Percentiles rank a stretch among this genome's conserved stretches.
These are phyloP conservation scores for Siderastrea radians DNA, from an alignment of 92 coral and sea anemone species.

Conservation along the genomic window DNA sequence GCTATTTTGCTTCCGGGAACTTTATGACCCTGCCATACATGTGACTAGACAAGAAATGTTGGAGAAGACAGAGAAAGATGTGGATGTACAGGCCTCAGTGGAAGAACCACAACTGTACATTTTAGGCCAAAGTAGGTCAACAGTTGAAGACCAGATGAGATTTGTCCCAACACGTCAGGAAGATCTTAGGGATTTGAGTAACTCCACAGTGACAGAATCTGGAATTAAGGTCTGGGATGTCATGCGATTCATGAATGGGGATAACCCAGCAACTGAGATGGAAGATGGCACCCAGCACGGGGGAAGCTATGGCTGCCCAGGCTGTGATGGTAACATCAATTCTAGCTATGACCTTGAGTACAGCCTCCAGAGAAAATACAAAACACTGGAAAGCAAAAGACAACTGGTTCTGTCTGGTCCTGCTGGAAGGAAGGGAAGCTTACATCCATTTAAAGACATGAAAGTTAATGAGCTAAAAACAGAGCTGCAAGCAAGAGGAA, in stretches of 20 bases:
- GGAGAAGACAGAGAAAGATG: slow-evolving; percentile 20
- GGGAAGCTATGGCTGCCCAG: slow-evolving; percentile 64
- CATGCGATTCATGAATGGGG: slow-evolving; percentile 67
- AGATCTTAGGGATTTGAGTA: slow-evolving; percentile 46
- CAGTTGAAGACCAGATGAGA: slow-evolving; percentile 57
- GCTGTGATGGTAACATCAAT: slow-evolving; percentile 44
- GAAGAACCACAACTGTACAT: slow-evolving; percentile 74
- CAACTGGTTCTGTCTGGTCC: slow-evolving; percentile 34
- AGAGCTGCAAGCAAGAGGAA: slow-evolving; percentile 40
- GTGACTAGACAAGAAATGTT: slow-evolving; percentile 33
- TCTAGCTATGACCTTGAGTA: slow-evolving; percentile 42
- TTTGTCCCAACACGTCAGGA: slow-evolving; percentile 59
- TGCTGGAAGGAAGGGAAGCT: slow-evolving; percentile 41
- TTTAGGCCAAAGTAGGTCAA: slow-evolving; percentile 53
- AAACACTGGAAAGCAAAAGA: slow-evolving; percentile 28
- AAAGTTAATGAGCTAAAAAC: slow-evolving; percentile 47
- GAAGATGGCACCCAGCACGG: slow-evolving; percentile 70
- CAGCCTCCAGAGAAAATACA: slow-evolving; percentile 32
- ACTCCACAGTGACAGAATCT: too few relatives aligned
- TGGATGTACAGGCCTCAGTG: slow-evolving; percentile 62
- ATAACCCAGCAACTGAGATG: slow-evolving; percentile 48
- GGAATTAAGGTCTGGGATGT: slow-evolving; percentile 35
- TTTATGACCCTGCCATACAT: slow-evolving; percentile 55
- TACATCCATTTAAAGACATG: slow-evolving; percentile 50
- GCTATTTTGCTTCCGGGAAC: too few relatives aligned